Evolutionary conservation across 2,113 vertebrate genomes (phyloP).

Genomic region (Catharus fuscescens): DNA sequence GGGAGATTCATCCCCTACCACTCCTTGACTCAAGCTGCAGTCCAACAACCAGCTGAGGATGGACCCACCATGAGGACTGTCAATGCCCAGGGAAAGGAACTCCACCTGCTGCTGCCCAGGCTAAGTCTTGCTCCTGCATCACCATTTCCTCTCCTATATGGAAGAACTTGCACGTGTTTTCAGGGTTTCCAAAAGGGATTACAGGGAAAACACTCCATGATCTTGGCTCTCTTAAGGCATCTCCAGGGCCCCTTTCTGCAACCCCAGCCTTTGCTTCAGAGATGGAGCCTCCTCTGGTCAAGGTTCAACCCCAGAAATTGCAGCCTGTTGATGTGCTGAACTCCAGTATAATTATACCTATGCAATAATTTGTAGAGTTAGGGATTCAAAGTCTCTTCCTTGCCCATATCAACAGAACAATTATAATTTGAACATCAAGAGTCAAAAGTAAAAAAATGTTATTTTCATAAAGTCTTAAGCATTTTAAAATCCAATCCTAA

Average conservation of each 20-base stretch:
- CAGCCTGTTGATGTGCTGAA: background rate
- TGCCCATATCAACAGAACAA: background rate
- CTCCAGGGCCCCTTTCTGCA: background rate
- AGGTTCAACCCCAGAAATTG: background rate
- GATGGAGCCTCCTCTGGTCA: background rate
- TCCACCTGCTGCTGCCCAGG: background rate
- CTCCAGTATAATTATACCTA: background rate
- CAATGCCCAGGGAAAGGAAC: rapidly evolving
- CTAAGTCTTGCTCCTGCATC: background rate
- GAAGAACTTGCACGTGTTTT: background rate
- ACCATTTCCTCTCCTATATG: background rate
- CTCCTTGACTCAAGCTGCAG: background rate
- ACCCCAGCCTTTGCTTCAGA: background rate
- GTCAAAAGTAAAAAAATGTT: background rate
- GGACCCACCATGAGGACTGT: rapidly evolving
- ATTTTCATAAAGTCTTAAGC: background rate
- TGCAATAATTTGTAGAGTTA: background rate
- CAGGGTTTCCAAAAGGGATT: background rate
- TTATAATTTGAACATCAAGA: background rate
- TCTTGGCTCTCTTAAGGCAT: background rate
- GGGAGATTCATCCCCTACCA: background rate
- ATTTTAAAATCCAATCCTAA: background rate
- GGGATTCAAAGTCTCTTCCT: background rate
- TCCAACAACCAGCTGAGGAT: background rate
- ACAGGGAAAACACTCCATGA: background rate